Base-by-base conservation (phyloP, 1,140 invertebrate genomes). In the Chlorops oryzae region DNA sequence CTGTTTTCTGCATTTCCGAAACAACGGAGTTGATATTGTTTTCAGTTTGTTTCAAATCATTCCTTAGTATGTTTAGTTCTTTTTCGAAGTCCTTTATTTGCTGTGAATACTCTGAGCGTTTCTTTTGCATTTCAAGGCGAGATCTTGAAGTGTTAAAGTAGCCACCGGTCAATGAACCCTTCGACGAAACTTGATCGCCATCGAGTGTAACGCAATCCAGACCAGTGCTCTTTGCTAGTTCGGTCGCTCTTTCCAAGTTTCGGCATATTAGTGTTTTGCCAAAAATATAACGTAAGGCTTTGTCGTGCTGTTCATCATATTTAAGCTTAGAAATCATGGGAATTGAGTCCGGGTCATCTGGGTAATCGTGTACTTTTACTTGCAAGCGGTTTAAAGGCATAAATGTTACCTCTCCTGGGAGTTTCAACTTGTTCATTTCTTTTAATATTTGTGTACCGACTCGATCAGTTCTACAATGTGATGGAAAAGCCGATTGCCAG, bases 351-450 rank as follows among this genome's bases (percentile, higher is more conserved):
- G 93, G 75, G 34, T 91, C 93, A 61, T 90, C 81, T n/a, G 92
- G 93, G 75, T 96, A 98, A 40, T 87, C 81, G 58, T 90, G 90
- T 47, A 92, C 84, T 59, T 89, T 83, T 1, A 92, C 88, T 73
- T 92, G 88, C n/a, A 99, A 77, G 42, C 96, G 80, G 77, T 99
- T 99, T 1, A 99, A 75, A 1, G 97, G 96, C 91, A 98, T 98
- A 64, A 99, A 99, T 1, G 95, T 99, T 1, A 98, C 92, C 79
- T 99, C 96, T 7, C 97, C 97, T 21, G 95, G 96, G 34, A 99
- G 76, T 62, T 78, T 81, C 58, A 96, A 87, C 55, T 90, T 81
- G 70, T 99, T 99, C 88, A 99, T 97, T 77, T 98, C 93, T 75
- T 97, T 94, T 15, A 99, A 74, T 55, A 99, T 96, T 71, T 94